A percentile compares a stretch with the other conserved stretches of the same genome.
Conservation (phyloP, 2,797 vertebrate species). For the Pogonophryne albipinna region DNA sequence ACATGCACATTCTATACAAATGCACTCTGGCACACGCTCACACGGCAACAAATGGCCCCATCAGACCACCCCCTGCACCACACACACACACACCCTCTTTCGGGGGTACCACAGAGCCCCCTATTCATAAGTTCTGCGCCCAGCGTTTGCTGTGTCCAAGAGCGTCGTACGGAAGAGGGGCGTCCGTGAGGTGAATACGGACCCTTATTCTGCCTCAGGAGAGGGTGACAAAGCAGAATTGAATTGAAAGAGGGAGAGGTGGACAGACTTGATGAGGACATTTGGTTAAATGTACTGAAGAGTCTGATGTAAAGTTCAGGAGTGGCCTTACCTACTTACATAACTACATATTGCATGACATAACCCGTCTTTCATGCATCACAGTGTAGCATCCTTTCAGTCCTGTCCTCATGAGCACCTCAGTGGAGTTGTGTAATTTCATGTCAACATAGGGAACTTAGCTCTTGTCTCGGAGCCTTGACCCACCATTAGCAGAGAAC, state of each 20-base stretch:
- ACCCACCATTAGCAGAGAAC: not conserved
- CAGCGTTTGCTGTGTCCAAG: constrained; percentile 69
- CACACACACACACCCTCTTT: constrained; percentile 56
- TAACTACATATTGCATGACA: not conserved
- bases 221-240: constrained; percentile 72
- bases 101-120: constrained; percentile 69
- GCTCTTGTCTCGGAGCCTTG: not conserved
- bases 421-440: not conserved
- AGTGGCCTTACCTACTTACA: not conserved
- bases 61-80: not conserved
- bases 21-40: constrained; percentile 24
- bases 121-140: constrained; percentile 70
- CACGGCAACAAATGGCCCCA: too few species aligned
- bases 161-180: constrained; percentile 68
- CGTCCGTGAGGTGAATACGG: constrained; percentile 78
- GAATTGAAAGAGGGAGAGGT: constrained; percentile 45
- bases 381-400: not conserved
- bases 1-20: constrained; percentile 48
- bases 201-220: constrained; percentile 47
- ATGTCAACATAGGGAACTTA: not conserved
- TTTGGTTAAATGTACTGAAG: constrained; percentile 36
- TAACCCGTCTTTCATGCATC: not conserved
- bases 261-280: constrained; percentile 31
- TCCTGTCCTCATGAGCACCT: not conserved
- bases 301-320: constrained; percentile 19